phyloP scores from a whole-genome alignment of 2,797 vertebrate species.

The Epinephelus coioides region DNA sequence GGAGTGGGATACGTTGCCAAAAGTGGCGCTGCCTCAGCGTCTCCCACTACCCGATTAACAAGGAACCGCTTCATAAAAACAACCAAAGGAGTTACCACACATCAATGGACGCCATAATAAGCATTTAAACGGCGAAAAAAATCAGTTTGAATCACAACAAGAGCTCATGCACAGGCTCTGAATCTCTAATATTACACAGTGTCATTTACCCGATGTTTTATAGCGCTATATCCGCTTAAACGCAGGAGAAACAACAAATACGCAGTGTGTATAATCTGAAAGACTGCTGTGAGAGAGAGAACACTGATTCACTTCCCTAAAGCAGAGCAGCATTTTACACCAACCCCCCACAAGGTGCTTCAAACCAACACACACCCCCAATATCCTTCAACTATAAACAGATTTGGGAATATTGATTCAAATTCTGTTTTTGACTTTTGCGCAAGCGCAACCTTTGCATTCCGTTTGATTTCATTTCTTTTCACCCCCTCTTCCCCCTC shows the following conservation, averaged over 20 bases:
- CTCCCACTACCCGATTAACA: slow-evolving; percentile 67
- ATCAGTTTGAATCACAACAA: slow-evolving; percentile 40
- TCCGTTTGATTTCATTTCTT: slow-evolving; percentile 72
- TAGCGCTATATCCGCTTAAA: neutral
- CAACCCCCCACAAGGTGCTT: slow-evolving; percentile 45
- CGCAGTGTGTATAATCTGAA: slow-evolving; percentile 1
- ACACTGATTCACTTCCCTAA: slow-evolving; percentile 12
- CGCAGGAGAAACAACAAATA: slow-evolving; percentile 17
- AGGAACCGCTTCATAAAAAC: slow-evolving; percentile 69
- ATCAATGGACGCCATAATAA: slow-evolving; percentile 64
- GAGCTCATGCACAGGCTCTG: slow-evolving; percentile 29
- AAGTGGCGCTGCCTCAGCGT: slow-evolving; percentile 65
- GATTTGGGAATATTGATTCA: slow-evolving; percentile 76
- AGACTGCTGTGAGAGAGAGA: slow-evolving; percentile 10
- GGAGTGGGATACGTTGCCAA: slow-evolving; percentile 60
- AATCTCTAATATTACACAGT: slow-evolving; percentile 17
- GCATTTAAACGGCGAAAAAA: slow-evolving; percentile 57
- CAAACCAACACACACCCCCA: slow-evolving; percentile 36
- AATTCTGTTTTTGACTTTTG: slow-evolving; percentile 62
- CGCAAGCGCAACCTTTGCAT: slow-evolving; percentile 75
- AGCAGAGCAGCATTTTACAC: slow-evolving; percentile 34
- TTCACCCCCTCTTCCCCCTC: slow-evolving; percentile 20
- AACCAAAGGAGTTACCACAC: slow-evolving; percentile 68
- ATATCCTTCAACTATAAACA: slow-evolving; percentile 73
- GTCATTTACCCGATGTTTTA: neutral